Evolutionary conservation across 2,113 vertebrate species (phyloP), one percentile per base, ranked within the genome.

Genomic region (Prochilodus magdalenae): DNA sequence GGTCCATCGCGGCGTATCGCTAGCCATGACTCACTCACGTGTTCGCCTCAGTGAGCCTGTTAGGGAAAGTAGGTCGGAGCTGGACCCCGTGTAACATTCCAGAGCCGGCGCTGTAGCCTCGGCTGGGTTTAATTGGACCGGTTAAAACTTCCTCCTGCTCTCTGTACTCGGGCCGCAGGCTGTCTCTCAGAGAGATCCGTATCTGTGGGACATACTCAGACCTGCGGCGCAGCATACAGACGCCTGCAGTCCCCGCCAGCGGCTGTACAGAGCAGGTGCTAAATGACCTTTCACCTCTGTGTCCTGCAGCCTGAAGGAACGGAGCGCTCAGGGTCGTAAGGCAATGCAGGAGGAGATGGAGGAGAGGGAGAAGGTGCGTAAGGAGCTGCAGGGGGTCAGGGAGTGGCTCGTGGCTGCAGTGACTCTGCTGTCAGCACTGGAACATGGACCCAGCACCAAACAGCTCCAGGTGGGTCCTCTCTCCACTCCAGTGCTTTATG

Each of bases 401-500:
- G 89, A 87, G 30, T 92, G 94, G 66, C 66, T 94, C 53, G 89
- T 95, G 69, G 87, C 94, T 47, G 89, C 91, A 20, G 87, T 91
- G 3, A 51, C 83, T 63, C 87, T 91, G 29, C 89, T 84, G 79
- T 90, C 73, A 27, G 89, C 87, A 82, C 88, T 85, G 80, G 93
- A 94, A 33, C 65, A 85, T 20, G 73, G 81, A 62, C 89, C 90
- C 84, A 94, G 90, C 87, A 79, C 91, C 12, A 84, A 90, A 47
- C 89, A 94, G 7, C 85, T 96, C 3, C 90, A 97, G 96, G 97
- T 99, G 84, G 78, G 93, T 89, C 14, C 11, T 8, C 5, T 11
- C 18, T 12, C 7, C 53, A 26, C 0, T 15, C n/a, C n/a, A n/a
- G n/a, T n/a, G n/a, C n/a, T n/a, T n/a, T n/a, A n/a, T n/a, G n/a